phyloP scores from a whole-genome alignment of 2,888 invertebrate species.

The Caenorhabditis plicata region DNA sequence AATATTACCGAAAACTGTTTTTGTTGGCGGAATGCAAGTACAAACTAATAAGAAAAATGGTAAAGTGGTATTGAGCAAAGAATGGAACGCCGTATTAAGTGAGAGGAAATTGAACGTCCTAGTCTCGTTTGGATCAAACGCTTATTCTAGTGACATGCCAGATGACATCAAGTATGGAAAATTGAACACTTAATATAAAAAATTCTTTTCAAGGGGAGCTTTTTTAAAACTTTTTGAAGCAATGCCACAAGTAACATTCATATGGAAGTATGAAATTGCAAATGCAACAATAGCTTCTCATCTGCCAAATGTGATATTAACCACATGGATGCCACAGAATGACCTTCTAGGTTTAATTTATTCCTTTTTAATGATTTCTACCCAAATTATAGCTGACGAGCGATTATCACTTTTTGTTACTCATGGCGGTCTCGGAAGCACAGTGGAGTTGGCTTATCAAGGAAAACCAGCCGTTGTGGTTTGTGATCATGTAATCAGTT shows the following conservation, averaged over 20 bases:
- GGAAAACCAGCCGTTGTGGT: constrained; percentile 28
- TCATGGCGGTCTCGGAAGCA: constrained; percentile 34
- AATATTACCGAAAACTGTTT: constrained; percentile 26
- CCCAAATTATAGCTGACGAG: constrained; percentile 19
- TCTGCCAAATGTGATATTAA: constrained; percentile 23
- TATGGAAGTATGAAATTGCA: constrained; percentile 38
- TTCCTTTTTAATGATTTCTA: not conserved
- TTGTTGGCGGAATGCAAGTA: constrained; percentile 35
- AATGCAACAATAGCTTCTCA: constrained; percentile 18
- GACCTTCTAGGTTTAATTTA: constrained; percentile 13
- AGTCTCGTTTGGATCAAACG: constrained; percentile 34
- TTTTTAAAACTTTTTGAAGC: constrained; percentile 21
- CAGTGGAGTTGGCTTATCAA: constrained; percentile 30
- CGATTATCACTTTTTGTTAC: constrained; percentile 29
- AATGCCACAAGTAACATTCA: constrained; percentile 28
- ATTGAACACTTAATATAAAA: not conserved
- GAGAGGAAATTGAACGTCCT: constrained; percentile 19
- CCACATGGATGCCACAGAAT: constrained; percentile 29
- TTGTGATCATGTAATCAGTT: not conserved
- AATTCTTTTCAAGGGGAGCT: constrained; percentile 2
- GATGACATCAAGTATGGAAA: constrained; percentile 13
- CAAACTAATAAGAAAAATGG: constrained; percentile 17
- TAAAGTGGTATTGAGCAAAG: constrained; percentile 4
- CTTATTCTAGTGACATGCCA: constrained; percentile 26
- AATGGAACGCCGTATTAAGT: constrained; percentile 23